These are phyloP conservation scores for Macrotrachela quadricornifera DNA, from an alignment of 1,140 invertebrate species.

Conservation along the genomic window DNA sequence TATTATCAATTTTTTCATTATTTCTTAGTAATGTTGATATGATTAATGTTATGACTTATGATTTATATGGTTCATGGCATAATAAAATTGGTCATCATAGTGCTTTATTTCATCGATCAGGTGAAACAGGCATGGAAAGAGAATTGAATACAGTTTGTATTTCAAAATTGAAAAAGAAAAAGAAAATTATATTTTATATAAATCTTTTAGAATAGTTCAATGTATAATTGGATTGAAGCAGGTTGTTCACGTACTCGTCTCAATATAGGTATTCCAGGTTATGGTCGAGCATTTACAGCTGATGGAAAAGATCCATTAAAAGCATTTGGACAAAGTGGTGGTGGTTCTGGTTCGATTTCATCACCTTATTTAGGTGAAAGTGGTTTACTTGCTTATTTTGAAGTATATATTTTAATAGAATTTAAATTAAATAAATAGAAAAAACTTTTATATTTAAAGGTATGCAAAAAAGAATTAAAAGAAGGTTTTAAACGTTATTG, in stretches of 20 bases:
- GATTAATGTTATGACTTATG: slow-evolving; percentile 9
- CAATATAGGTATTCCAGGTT: slow-evolving; percentile 4
- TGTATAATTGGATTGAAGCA: slow-evolving; percentile 6
- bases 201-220: slow-evolving; percentile 6
- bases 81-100: slow-evolving; percentile 9
- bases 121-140: slow-evolving; percentile 3
- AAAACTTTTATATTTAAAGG: neutral
- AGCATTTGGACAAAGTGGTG: slow-evolving; percentile 6
- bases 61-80: slow-evolving; percentile 8
- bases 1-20: neutral
- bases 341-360: neutral
- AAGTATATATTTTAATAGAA: neutral
- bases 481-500: slow-evolving; percentile 8
- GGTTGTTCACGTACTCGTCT: slow-evolving; percentile 3
- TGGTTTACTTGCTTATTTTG: slow-evolving; percentile 7
- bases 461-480: slow-evolving; percentile 2
- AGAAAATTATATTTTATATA: neutral
- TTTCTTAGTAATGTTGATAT: slow-evolving; percentile 4
- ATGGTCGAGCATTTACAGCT: slow-evolving; percentile 6
- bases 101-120: slow-evolving; percentile 1
- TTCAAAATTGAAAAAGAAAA: neutral
- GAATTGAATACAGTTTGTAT: slow-evolving; percentile 6
- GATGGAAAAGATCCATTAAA: slow-evolving; percentile 3
- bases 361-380: slow-evolving; percentile 6
- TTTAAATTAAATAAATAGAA: slow-evolving; percentile 1